Evolutionary conservation across 1,140 invertebrate species (phyloP).

Genomic region (Drosophila arizonae): DNA sequence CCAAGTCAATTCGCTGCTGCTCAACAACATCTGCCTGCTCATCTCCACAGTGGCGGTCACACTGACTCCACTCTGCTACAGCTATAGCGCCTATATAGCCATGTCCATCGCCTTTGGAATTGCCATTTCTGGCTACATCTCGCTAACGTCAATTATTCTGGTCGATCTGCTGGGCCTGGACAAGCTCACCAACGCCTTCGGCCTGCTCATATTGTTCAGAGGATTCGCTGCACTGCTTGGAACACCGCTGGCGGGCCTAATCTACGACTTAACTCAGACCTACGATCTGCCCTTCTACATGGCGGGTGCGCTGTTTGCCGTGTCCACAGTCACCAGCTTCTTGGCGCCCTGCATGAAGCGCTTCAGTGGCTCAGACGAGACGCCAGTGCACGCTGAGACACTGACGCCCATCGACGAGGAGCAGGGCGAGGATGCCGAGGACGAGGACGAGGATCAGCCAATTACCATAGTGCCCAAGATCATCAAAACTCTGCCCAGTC

Average conservation of each 20-base stretch:
- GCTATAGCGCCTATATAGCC: conserved; percentile 90
- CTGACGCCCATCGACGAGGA: conserved; percentile 92
- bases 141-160: conserved; percentile 98
- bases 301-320: conserved; percentile 93
- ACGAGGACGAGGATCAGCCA: conserved; percentile 88
- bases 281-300: conserved; percentile 96
- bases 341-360: conserved; percentile 90
- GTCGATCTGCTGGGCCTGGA: conserved; percentile 97
- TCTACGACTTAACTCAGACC: conserved; percentile 93
- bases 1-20: conserved; percentile 93
- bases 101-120: conserved; percentile 97
- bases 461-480: conserved; percentile 88
- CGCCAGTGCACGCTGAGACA: conserved; percentile 87
- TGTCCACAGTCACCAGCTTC: conserved; percentile 93
- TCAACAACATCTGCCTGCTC: conserved; percentile 97
- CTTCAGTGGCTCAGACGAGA: conserved; percentile 83
- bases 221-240: conserved; percentile 95
- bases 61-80: conserved; percentile 91
- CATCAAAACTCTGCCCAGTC: conserved; percentile 86
- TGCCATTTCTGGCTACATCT: conserved; percentile 98
- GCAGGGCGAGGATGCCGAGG: conserved; percentile 89
- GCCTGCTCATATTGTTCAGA: conserved; percentile 96
- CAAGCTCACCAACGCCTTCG: conserved; percentile 98
- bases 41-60: conserved; percentile 94
- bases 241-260: conserved; percentile 91